Evolutionary conservation across 2,888 invertebrate genomes (phyloP), one percentile per base, ranked within the genome.

Genomic region (Andricus quercusramuli): DNA sequence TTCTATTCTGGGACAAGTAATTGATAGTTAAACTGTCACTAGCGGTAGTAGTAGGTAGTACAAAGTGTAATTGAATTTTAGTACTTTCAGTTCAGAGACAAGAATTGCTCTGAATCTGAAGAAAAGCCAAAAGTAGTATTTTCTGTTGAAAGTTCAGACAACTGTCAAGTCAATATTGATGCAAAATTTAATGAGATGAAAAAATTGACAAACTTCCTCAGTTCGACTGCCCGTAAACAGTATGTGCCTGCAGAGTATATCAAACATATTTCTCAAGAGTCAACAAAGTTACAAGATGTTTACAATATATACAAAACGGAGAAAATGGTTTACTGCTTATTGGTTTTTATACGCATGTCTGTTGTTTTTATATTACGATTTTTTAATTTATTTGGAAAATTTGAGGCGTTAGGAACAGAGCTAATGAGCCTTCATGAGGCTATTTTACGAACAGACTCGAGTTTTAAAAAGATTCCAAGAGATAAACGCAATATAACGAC

Each of bases 191-290:
- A 76, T 56, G 15, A 51, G 20, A 76, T 76, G 56, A 70, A 70
- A 70, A 76, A 56, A 22, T 32, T 76, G 29, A 56, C 56, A 76
- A 76, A 76, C 25, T 76, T 76, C 37, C 20, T 76, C 6, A 76
- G 74, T 56, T 74, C 25, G 25, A 76, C n/a, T 20, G 74, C 56
- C 29, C 32, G 76, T 56, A 59, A 76, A 76, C 51, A 56, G 22
- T 74, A 29, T 74, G 51, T 51, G 32, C 51, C 51, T 74, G 51
- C 25, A 29, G n/a, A 44, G 59, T 76, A 76, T 37, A 62, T 8
- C n/a, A 76, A 76, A 76, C 25, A 25, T 25, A 25, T 25, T 25
- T 25, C 1, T 25, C 25, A 25, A 25, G 1, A 25, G 25, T 25
- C 25, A 25, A 25, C 1, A 25, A 25, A 25, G 25, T 25, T 25